Evolutionary conservation across 2,888 invertebrate genomes (phyloP), one percentile per base, ranked within the genome.

Genomic region (Cerastis leucographa): DNA sequence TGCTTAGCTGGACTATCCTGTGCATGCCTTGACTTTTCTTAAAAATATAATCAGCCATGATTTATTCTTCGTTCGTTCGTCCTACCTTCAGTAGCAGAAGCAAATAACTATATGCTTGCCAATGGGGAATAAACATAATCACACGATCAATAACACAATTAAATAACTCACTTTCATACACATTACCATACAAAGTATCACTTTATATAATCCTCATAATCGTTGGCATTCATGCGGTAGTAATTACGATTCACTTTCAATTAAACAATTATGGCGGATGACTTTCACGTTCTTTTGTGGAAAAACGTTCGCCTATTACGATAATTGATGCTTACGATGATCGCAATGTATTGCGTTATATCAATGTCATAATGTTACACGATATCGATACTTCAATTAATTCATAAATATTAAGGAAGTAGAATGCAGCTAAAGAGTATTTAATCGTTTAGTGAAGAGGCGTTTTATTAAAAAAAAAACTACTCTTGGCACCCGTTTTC

Each of bases 231-330:
- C 62, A 81, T 71, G 85, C 84, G 83, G 82, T 35, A 85, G 82
- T 81, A 64, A 84, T 85, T 75, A 72, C 62, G 9, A 85, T 78
- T 81, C 84, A 84, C 85, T 84, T 84, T 84, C 84, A 85, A 83
- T 84, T 64, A 78, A 82, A 81, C 82, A 56, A 74, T 77, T 51
- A 77, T 74, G 62, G 71, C 85, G 59, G 72, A 59, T 65, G 6
- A 72, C 84, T 85, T 81, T 81, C 85, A 17, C 74, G 69, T 35
- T 85, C 35, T 70, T 75, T 25, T 35, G 42, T 80, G 22, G 54
- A 65, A 64, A 71, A 73, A 76, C 44, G 46, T 70, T 61, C 7
- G 59, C 9, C 11, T 0, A 51, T 70, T 66, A 75, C 54, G 69
- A 44, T 81, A 42, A 76, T 80, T 80, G 59, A 46, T 71, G 71